Conservation (phyloP, 2,888 invertebrate species). For the Plebejus anna region DNA sequence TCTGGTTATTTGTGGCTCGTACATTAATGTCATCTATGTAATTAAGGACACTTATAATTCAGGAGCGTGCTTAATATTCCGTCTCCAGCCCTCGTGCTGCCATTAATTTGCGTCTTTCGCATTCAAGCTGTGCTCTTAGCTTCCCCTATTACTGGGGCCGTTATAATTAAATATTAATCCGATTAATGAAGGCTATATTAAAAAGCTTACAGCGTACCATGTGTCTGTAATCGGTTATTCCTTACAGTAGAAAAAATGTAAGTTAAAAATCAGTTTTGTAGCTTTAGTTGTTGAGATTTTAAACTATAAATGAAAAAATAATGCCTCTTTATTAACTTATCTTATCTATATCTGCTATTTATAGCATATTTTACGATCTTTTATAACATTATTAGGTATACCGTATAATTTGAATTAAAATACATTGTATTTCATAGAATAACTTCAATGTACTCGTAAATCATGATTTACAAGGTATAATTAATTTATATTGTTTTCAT, state of each 20-base stretch:
- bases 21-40: conserved; percentile 50
- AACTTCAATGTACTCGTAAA: not conserved
- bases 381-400: too few species aligned
- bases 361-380: too few species aligned
- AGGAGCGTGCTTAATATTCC: conserved; percentile 68
- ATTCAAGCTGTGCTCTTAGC: conserved; percentile 54
- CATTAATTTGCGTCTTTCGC: conserved; percentile 72
- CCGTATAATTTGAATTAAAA: too few species aligned
- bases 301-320: not conserved
- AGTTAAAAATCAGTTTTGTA: not conserved
- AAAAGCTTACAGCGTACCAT: conserved; percentile 20
- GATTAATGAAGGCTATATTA: conserved; percentile 37
- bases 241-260: not conserved
- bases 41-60: conserved; percentile 69
- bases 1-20: conserved; percentile 4
- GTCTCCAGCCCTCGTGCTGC: conserved; percentile 59
- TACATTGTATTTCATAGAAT: too few species aligned
- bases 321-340: not conserved
- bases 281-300: not conserved
- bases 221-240: not conserved
- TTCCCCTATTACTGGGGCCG: conserved; percentile 59
- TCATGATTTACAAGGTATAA: not conserved
- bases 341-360: too few species aligned
- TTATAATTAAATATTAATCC: conserved; percentile 77
- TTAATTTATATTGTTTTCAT: not conserved